Percentiles rank a stretch among this genome's conserved stretches.
These are phyloP conservation scores for Helarctos malayanus DNA, from an alignment of 2,797 vertebrate genomes.

Conservation along the genomic window DNA sequence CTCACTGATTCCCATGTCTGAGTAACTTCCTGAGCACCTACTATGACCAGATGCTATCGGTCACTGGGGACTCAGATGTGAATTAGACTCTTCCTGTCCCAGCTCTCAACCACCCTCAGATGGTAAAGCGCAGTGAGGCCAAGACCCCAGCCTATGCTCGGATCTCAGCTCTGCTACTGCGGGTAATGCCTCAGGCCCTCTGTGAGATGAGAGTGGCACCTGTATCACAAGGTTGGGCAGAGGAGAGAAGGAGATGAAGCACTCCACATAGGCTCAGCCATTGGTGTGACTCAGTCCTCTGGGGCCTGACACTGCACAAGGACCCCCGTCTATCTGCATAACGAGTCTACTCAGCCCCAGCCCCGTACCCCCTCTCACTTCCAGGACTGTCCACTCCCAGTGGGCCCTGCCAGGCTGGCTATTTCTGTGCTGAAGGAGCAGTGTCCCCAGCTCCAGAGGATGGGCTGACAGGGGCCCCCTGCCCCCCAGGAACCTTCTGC, in stretches of 20 bases:
- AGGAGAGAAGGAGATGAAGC: background rate
- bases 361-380: background rate
- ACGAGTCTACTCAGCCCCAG: background rate
- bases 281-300: background rate
- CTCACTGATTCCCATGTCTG: background rate
- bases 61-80: background rate
- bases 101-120: background rate
- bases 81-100: background rate
- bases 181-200: background rate
- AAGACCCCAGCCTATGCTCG: background rate
- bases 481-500: slow-evolving; percentile 94
- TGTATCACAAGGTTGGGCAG: no score
- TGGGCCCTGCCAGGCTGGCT: slow-evolving; percentile 93
- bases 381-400: slow-evolving; percentile 93
- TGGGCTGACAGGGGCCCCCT: slow-evolving; percentile 92
- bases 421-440: slow-evolving; percentile 93
- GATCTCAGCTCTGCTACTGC: background rate
- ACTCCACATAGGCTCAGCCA: background rate
- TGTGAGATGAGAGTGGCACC: background rate
- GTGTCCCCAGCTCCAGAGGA: slow-evolving; percentile 91
- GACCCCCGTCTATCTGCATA: background rate
- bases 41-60: background rate
- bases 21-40: background rate
- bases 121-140: background rate
- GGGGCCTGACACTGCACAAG: background rate